A percentile compares a stretch with the other conserved stretches of the same genome.
Conservation (phyloP, 2,797 vertebrate genomes). For the Pseudomugil tenellus region DNA sequence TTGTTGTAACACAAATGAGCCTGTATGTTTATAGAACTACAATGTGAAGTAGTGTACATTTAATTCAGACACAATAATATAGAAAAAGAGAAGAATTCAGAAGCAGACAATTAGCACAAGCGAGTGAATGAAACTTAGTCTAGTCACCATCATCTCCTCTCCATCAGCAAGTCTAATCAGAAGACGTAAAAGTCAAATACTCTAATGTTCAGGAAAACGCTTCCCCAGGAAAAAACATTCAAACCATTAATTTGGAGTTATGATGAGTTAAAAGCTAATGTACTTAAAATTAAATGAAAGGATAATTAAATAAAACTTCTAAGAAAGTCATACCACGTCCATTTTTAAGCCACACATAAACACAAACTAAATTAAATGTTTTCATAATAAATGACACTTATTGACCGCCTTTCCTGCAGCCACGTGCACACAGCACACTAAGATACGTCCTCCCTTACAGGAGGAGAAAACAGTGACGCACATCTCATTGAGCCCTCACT, state of each 20-base stretch:
- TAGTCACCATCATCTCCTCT: too few relatives aligned
- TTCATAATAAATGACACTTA: constrained; percentile 6
- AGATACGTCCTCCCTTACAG: constrained; percentile 56
- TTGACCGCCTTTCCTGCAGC: constrained; percentile 12
- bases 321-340: too few relatives aligned
- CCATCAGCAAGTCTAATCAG: too few relatives aligned
- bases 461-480: constrained; percentile 54
- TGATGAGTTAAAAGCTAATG: too few relatives aligned
- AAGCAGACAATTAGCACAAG: background rate
- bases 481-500: constrained; percentile 67
- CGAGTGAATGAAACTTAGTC: background rate
- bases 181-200: too few relatives aligned
- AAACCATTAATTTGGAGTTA: too few relatives aligned
- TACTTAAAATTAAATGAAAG: too few relatives aligned
- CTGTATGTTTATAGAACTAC: constrained; percentile 33
- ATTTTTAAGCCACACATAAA: constrained; percentile 9
- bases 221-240: too few relatives aligned
- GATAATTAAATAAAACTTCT: too few relatives aligned
- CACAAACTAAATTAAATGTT: constrained; percentile 9
- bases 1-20: constrained; percentile 17
- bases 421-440: constrained; percentile 49
- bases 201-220: too few relatives aligned
- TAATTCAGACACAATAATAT: background rate
- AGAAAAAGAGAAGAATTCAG: background rate
- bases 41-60: constrained; percentile 21